Evolutionary conservation across 2,113 vertebrate genomes (phyloP), one percentile per base, ranked within the genome.

Genomic region (Egretta garzetta): DNA sequence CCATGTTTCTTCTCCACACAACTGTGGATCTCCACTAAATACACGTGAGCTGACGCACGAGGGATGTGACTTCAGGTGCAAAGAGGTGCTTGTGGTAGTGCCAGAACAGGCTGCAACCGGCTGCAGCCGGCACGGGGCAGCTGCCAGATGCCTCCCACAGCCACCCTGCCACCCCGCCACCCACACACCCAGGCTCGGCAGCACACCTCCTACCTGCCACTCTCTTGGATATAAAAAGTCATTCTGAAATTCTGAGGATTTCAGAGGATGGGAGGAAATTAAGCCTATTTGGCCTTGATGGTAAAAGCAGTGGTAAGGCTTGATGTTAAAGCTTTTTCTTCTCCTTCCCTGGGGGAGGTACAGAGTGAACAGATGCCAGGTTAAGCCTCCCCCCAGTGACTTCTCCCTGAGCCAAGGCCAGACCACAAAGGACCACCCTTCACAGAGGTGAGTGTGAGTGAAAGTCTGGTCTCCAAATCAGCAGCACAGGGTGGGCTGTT

Each of bases 1-100:
- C 15, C 0, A 0, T 28, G n/a, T 24, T 67, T 84, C 14, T 10
- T 82, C 27, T 7, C 5, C 10, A 21, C 12, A 12, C 0, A 0
- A 27, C 24, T 12, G 8, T 62, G 26, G 27, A 30, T 72, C 7
- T 70, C 26, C 30, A 6, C 13, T 52, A 49, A 49, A 43, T 19
- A 58, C 9, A 8, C 2, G 3, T 11, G 11, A 75, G n/a, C n/a
- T 1, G 1, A 22, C 12, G 30, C 28, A 28, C 1, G 1, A 43
- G 26, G 8, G 3, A 19, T 49, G 8, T 30, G 23, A 33, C 22
- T 64, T 76, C n/a, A 41, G 10, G 3, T 19, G 6, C 7, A 16
- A 37, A 10, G 9, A 26, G 13, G 1, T 2, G 5, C 23, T 43
- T 49, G 9, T 26, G 28, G 17, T 24, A 12, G 12, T 58, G 21